Percentiles rank a stretch among this genome's conserved stretches.
These are phyloP conservation scores for Cynodonichthys magdalenae DNA, from an alignment of 2,797 vertebrate genomes.

Conservation along the genomic window DNA sequence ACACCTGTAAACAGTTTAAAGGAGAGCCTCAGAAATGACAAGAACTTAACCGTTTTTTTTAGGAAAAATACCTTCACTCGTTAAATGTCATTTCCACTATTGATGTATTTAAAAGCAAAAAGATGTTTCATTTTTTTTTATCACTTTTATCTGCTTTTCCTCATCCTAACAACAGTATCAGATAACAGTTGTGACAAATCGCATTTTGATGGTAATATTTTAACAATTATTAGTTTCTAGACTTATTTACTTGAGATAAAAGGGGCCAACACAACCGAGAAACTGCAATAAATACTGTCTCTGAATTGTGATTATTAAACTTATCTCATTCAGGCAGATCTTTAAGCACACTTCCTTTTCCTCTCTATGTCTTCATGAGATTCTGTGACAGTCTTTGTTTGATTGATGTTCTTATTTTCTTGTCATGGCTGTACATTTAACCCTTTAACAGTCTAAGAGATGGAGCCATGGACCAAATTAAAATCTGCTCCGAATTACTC, in stretches of 20 bases:
- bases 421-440: slow-evolving; percentile 31
- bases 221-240: slow-evolving; percentile 2
- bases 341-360: slow-evolving; percentile 27
- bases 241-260: slow-evolving; percentile 15
- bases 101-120: slow-evolving; percentile 11
- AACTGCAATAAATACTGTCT: slow-evolving; percentile 9
- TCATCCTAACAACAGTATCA: too few relatives aligned
- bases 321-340: slow-evolving; percentile 36
- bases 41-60: slow-evolving; percentile 12
- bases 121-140: background rate
- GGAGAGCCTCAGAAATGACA: slow-evolving; percentile 22
- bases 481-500: slow-evolving; percentile 23
- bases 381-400: slow-evolving; percentile 29
- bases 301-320: slow-evolving; percentile 21
- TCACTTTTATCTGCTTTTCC: too few relatives aligned
- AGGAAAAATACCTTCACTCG: background rate
- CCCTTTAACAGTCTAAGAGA: slow-evolving; percentile 33
- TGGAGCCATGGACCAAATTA: slow-evolving; percentile 17
- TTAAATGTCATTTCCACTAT: slow-evolving; percentile 12
- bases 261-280: slow-evolving; percentile 18
- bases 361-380: slow-evolving; percentile 21
- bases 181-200: background rate
- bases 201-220: background rate
- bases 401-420: slow-evolving; percentile 51
- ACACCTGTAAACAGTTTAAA: slow-evolving; percentile 14